Evolutionary conservation across 2,888 invertebrate genomes (phyloP).

Genomic region (Ommatoiulus sabulosus): DNA sequence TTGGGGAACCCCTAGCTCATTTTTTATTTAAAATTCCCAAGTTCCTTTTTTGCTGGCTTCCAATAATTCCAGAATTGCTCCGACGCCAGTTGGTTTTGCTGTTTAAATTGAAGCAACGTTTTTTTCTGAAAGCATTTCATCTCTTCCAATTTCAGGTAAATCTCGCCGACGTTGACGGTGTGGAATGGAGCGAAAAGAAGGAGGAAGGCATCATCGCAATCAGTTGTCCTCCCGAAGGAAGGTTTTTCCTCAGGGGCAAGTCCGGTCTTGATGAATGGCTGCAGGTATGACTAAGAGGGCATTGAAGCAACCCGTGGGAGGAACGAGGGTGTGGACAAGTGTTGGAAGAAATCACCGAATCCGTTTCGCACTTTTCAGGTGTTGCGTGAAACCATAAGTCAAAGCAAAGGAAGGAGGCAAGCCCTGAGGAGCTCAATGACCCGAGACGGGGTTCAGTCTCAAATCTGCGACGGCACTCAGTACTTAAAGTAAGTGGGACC

Average conservation of each 20-base stretch:
- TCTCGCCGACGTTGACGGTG: conserved; percentile 75
- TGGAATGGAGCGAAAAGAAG: conserved; percentile 77
- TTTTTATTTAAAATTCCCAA: no score
- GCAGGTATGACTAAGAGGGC: conserved; percentile 67
- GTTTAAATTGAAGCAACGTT: neutral
- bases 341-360: neutral
- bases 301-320: neutral
- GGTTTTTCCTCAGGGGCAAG: conserved; percentile 70
- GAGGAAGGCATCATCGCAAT: conserved; percentile 75
- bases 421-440: conserved; percentile 71
- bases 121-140: neutral
- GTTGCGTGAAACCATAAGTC: conserved; percentile 73
- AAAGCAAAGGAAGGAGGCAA: conserved; percentile 75
- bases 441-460: conserved; percentile 55
- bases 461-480: conserved; percentile 60
- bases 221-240: conserved; percentile 68
- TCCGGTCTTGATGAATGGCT: conserved; percentile 77
- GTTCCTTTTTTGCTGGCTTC: no score
- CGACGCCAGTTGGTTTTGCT: neutral
- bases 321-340: neutral
- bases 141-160: conserved; percentile 69
- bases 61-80: no score
- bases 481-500: conserved; percentile 59
- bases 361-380: conserved; percentile 59
- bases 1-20: no score